These are phyloP conservation scores for Dynastes maya DNA, from an alignment of 2,888 invertebrate genomes.

Conservation along the genomic window DNA sequence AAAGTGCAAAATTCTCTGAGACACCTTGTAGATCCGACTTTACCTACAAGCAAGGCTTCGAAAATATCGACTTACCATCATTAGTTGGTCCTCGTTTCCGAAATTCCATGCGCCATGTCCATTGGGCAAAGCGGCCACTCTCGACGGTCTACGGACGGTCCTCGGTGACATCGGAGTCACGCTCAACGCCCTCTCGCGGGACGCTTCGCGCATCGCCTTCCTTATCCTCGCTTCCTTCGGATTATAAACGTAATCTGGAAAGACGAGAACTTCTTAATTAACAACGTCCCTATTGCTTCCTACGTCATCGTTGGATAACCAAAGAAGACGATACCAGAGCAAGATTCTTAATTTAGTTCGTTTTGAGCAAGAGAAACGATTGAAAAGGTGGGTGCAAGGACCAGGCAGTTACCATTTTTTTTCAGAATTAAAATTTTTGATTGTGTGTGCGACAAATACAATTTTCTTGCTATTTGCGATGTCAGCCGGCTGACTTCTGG, in stretches of 20 bases:
- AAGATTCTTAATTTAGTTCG: neutral
- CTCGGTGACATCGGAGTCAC: slow-evolving; percentile 74
- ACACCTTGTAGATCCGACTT: too few species aligned
- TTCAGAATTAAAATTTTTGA: too few species aligned
- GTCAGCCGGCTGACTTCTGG: too few species aligned
- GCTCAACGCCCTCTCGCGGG: slow-evolving; percentile 69
- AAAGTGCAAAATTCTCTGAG: too few species aligned
- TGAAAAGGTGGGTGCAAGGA: too few species aligned
- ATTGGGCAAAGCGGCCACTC: slow-evolving; percentile 58
- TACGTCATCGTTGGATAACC: neutral
- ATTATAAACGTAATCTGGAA: slow-evolving; percentile 77
- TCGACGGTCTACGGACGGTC: slow-evolving; percentile 71
- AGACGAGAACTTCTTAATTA: slow-evolving; percentile 53
- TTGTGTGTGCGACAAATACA: too few species aligned
- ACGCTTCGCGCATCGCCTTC: slow-evolving; percentile 74
- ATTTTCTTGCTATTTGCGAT: too few species aligned
- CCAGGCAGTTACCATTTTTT: too few species aligned
- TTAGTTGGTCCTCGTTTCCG: slow-evolving; percentile 64
- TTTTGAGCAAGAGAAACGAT: too few species aligned
- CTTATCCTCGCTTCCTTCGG: slow-evolving; percentile 77
- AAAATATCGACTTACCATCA: slow-evolving; percentile 63
- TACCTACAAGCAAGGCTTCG: too few species aligned
- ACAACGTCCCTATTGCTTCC: slow-evolving; percentile 3
- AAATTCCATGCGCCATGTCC: slow-evolving; percentile 60
- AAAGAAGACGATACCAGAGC: neutral